Base-by-base conservation (phyloP, 2,113 vertebrate genomes). In the Indicator indicator region DNA sequence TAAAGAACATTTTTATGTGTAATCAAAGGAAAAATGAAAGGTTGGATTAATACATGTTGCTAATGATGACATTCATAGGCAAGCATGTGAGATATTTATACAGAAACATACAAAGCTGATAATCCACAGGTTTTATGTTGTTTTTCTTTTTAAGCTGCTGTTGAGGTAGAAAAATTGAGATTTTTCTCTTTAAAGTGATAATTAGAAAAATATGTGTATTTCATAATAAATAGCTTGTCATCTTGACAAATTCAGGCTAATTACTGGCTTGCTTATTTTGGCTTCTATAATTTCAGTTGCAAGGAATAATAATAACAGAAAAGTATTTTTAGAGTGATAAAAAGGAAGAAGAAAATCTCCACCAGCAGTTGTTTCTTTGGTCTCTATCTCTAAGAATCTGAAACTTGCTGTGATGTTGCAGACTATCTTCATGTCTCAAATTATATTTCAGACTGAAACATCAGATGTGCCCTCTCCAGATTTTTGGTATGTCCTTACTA, bases 31-130 rank as follows among this genome's bases (percentile, higher is more conserved):
- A 94, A 93, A 74, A 6, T 1, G 72, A 91, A 74, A 44, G 58
- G 38, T 70, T 90, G 42, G 30, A 76, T 89, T 85, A 91, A 78
- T 78, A 75, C 16, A 50, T 17, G 30, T 59, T 67, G 10, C 19
- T 75, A 69, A 80, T 85, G 30, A 89, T 15, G 48, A 32, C 6
- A 28, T 80, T 86, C 81, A 69, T 78, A 83, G 76, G 56, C 32
- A 91, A 95, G 28, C 8, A 65, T 76, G 26, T 86, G 68, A 89
- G 50, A 79, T 85, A 80, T 48, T 92, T 94, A 46, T 71, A 46
- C 16, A 90, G n/a, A 92, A 93, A 56, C 63, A 65, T 33, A 69
- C 16, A 81, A 75, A 74, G 83, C 33, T 88, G 20, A 54, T 77
- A 77, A 89, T 76, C 13, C 16, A 16, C n/a, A 69, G 27, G 16